Base-by-base conservation (phyloP, 2,113 vertebrate species). In the Scatophagus argus region DNA sequence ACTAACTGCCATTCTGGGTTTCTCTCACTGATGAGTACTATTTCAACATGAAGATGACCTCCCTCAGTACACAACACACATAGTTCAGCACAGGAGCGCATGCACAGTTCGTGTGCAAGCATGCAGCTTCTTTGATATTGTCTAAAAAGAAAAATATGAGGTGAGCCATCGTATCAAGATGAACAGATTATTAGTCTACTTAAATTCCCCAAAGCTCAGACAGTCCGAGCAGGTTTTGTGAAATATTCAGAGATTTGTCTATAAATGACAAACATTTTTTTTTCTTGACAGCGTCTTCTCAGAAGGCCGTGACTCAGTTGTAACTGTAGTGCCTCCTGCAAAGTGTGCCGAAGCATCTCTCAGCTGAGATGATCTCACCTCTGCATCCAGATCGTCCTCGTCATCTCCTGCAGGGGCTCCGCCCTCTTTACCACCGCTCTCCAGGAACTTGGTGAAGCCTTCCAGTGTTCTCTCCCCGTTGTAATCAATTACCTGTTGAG, bases 391-490 rank as follows among this genome's bases (percentile, higher is more conserved):
- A 0, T 96, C 96, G 0, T 93, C 9, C 0, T 97, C 96, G 0
- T 93, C 94, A 0, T 94, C 94, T 49, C 93, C 96, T 23, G 96
- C 96, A 0, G 94, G 93, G 7, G 93, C 92, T 0, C 97, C 97
- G 0, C 98, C 98, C 0, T 99, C 98, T 90, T 96, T 96, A 6
- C 98, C 98, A 1, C 98, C 98, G 0, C 98, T 99, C 90, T 98
- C 97, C 93, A 99, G 51, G 92, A 99, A 99, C 74, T 98, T 98
- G 49, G 95, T 95, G 84, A 99, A 98, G 34, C 96, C 97, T 11
- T 99, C 98, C 73, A 99, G 82, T 0, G 98, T 99, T 91, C 98
- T 95, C 90, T 99, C 98, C 0, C 98, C 98, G 0, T 97, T 99
- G 86, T 98, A 99, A 49, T 99, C 98, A 16, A 99, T 95, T 47